Conservation (phyloP, 2,888 invertebrate species). For the Drosophila kambysellisi region DNA sequence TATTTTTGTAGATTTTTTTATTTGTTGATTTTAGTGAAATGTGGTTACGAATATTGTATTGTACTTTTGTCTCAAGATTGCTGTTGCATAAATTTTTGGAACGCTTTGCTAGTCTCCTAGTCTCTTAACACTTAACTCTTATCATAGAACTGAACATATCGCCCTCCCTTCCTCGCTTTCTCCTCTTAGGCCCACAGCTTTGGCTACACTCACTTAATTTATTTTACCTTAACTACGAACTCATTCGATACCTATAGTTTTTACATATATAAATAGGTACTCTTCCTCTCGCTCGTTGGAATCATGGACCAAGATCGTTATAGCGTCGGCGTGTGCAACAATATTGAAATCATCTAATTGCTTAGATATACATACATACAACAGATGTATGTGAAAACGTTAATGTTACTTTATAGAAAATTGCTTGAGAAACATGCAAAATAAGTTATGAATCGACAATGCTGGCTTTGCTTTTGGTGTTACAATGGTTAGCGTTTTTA, state of each 20-base stretch:
- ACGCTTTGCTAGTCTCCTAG: slow-evolving; percentile 58
- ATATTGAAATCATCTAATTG: slow-evolving; percentile 52
- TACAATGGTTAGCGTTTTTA: slow-evolving; percentile 68
- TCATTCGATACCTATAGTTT: slow-evolving; percentile 36
- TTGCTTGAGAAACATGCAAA: slow-evolving; percentile 65
- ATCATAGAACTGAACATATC: slow-evolving; percentile 72
- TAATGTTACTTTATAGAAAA: slow-evolving; percentile 70
- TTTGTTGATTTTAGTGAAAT: slow-evolving; percentile 42
- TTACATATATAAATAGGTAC: slow-evolving; percentile 43
- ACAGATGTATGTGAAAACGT: slow-evolving; percentile 30
- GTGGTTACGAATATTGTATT: slow-evolving; percentile 41
- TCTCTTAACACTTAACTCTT: slow-evolving; percentile 32
- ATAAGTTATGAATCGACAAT: slow-evolving; percentile 54
- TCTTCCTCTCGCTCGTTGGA: slow-evolving; percentile 71
- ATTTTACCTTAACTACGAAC: slow-evolving; percentile 53
- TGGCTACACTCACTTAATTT: slow-evolving; percentile 54
- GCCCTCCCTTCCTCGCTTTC: neutral
- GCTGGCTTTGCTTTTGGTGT: slow-evolving; percentile 74
- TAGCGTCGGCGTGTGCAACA: slow-evolving; percentile 54
- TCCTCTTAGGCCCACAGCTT: slow-evolving; percentile 7
- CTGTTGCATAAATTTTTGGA: slow-evolving; percentile 52
- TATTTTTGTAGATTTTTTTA: slow-evolving; percentile 33
- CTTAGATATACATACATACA: slow-evolving; percentile 38
- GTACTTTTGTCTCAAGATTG: slow-evolving; percentile 45
- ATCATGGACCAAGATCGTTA: slow-evolving; percentile 70